A percentile compares a stretch with the other conserved stretches of the same genome.
Evolutionary conservation across 2,888 invertebrate genomes (phyloP).

Genomic region (Drosophila rubida): DNA sequence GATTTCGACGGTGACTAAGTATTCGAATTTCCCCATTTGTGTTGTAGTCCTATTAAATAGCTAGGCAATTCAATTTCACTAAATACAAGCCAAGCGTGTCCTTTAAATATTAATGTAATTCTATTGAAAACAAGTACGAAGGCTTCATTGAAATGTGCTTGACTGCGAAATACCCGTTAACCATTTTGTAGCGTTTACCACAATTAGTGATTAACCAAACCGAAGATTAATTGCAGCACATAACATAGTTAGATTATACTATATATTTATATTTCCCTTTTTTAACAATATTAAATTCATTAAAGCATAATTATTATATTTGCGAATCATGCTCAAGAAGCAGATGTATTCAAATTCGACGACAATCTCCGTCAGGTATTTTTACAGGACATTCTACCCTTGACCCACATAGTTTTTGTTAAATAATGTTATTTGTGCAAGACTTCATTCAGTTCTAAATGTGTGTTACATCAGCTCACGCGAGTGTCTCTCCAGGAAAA

Average conservation of each 20-base stretch:
- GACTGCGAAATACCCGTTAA: neutral
- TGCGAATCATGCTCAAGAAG: no score
- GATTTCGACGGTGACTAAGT: neutral
- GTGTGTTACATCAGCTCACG: neutral
- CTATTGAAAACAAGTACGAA: neutral
- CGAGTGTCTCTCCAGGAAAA: slow-evolving; percentile 6
- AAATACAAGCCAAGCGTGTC: neutral
- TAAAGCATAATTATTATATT: no score
- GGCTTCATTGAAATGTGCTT: neutral
- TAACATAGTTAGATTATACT: no score
- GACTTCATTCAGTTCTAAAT: slow-evolving; percentile 11
- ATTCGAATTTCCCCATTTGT: neutral
- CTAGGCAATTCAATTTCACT: neutral
- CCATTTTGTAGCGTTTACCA: neutral
- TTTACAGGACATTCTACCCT: no score
- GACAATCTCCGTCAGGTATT: no score
- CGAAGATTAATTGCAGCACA: no score
- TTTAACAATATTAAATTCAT: no score
- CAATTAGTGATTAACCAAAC: neutral
- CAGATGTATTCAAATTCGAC: no score
- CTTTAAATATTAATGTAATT: slow-evolving; percentile 22
- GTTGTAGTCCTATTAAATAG: neutral
- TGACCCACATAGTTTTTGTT: no score
- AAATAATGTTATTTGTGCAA: neutral
- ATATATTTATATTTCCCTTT: no score